Conservation (phyloP, 1,140 invertebrate species). For the Stegodyphus mimosarum region DNA sequence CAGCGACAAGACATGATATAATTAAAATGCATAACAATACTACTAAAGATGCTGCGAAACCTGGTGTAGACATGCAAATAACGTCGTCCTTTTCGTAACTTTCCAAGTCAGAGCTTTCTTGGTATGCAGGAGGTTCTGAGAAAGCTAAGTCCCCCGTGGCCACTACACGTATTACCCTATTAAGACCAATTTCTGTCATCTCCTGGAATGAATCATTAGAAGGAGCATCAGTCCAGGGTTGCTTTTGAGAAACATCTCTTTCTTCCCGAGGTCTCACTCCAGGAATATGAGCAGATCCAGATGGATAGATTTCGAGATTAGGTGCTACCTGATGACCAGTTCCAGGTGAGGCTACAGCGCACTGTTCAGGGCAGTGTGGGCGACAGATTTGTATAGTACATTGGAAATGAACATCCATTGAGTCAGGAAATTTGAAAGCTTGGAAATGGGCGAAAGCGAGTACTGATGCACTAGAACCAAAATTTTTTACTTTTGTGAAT, state of each 20-base stretch:
- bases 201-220: slow-evolving; percentile 24
- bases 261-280: slow-evolving; percentile 49
- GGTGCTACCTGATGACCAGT: slow-evolving; percentile 20
- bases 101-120: slow-evolving; percentile 16
- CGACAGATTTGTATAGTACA: slow-evolving; percentile 66
- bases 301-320: slow-evolving; percentile 18
- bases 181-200: slow-evolving; percentile 65
- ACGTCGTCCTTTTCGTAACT: slow-evolving; percentile 69
- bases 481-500: slow-evolving; percentile 97
- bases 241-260: slow-evolving; percentile 48
- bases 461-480: slow-evolving; percentile 91
- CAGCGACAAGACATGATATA: slow-evolving; percentile 84
- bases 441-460: slow-evolving; percentile 93
- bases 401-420: slow-evolving; percentile 66
- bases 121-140: not conserved
- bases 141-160: slow-evolving; percentile 57
- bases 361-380: slow-evolving; percentile 60
- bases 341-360: slow-evolving; percentile 28
- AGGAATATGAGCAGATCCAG: slow-evolving; percentile 3
- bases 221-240: not conserved
- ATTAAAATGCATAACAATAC: slow-evolving; percentile 82
- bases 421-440: slow-evolving; percentile 63
- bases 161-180: slow-evolving; percentile 73
- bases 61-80: slow-evolving; percentile 92
- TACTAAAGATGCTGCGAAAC: slow-evolving; percentile 85